Base-by-base conservation (phyloP, 2,797 vertebrate genomes). In the Danio aesculapii region DNA sequence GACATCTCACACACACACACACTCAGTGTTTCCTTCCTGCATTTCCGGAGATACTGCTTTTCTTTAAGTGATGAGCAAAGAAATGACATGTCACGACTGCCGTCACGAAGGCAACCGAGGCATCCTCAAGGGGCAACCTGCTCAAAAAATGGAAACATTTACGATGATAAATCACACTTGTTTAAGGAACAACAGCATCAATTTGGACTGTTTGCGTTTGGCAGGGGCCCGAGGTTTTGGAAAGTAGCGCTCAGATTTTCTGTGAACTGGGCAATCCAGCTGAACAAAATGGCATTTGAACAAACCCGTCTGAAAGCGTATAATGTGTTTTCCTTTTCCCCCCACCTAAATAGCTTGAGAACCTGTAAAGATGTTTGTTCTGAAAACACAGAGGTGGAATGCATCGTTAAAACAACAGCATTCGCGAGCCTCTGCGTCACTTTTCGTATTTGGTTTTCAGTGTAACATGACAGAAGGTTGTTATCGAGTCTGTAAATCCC, bases 181-280 rank as follows among this genome's bases (percentile, higher is more conserved):
- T 87, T 87, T 85, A 83, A 84, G 69, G 73, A 80, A 84, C 78
- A 81, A 70, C 72, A n/a, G 75, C 53, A 81, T 89, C 77, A 75
- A 59, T 84, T 78, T 66, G 80, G 76, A 84, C 79, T 49, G 30
- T 52, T 44, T 59, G 67, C 68, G 76, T 84, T 63, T 58, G 80
- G 74, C 55, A 77, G 72, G 66, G 80, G 81, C 70, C 30, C n/a
- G 47, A 75, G 67, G 50, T 71, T 70, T 75, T 87, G 83, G 88
- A 84, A 84, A 86, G 74, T 84, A 77, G 71, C 78, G 70, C 79
- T 88, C 66, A 75, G 75, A 80, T 57, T 87, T 86, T 86, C 85
- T 85, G 67, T 63, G 81, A 77, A 59, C 73, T 44, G 76, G 50
- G 78, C 71, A 83, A 79, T 76, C 30, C 84, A 67, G 66, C 72